phyloP scores from a whole-genome alignment of 2,888 invertebrate species.

The Erannis defoliaria region DNA sequence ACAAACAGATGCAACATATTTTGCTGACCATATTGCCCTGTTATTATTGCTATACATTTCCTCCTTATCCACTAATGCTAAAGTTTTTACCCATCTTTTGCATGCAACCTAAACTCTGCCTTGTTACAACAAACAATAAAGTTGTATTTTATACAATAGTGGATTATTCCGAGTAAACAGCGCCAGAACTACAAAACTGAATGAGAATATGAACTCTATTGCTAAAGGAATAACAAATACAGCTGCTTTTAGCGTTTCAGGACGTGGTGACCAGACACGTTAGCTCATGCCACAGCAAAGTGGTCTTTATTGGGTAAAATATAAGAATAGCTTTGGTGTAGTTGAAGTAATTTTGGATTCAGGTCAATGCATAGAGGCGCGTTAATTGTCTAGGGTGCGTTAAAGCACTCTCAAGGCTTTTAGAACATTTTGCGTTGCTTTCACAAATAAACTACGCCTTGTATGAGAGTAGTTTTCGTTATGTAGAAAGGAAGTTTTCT shows the following conservation, averaged over 20 bases:
- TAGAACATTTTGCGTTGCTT: slow-evolving; percentile 40
- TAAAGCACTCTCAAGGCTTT: slow-evolving; percentile 59
- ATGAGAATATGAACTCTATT: slow-evolving; percentile 4
- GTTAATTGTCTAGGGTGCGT: slow-evolving; percentile 65
- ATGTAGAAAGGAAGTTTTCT: background rate
- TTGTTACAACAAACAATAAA: background rate
- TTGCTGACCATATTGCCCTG: background rate
- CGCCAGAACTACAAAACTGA: background rate
- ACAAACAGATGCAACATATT: background rate
- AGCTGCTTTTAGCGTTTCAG: slow-evolving; percentile 4
- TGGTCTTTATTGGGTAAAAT: background rate
- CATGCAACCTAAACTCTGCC: slow-evolving; percentile 1
- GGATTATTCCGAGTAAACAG: slow-evolving; percentile 8
- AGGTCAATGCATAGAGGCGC: slow-evolving; percentile 61
- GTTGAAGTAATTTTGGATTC: slow-evolving; percentile 56
- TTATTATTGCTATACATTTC: slow-evolving; percentile 30
- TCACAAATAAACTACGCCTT: slow-evolving; percentile 19
- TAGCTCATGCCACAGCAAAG: slow-evolving; percentile 1
- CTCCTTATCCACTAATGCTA: slow-evolving; percentile 16
- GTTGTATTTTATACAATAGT: background rate
- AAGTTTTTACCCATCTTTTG: slow-evolving; percentile 47
- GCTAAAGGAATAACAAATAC: slow-evolving; percentile 18
- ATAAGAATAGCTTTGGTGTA: slow-evolving; percentile 25
- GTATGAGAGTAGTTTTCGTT: slow-evolving; percentile 5
- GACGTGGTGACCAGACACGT: slow-evolving; percentile 11